Conservation (phyloP, 2,113 vertebrate genomes). For the Ptilonorhynchus violaceus region DNA sequence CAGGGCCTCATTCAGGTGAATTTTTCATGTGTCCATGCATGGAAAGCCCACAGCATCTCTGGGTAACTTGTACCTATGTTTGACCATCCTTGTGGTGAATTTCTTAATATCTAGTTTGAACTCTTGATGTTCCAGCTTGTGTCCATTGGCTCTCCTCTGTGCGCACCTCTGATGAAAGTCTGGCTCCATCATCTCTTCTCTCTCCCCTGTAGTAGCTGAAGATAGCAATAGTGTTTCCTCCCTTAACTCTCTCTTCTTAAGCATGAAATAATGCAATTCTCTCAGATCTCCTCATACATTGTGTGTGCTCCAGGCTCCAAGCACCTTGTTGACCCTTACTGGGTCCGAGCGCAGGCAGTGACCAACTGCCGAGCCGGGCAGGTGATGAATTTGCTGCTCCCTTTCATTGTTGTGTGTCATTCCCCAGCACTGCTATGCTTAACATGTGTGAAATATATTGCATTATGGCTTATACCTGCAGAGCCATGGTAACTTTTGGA, state of each 20-base stretch:
- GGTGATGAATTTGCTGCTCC: not conserved
- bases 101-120: not conserved
- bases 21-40: not conserved
- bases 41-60: not conserved
- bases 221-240: not conserved
- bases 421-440: not conserved
- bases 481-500: not conserved
- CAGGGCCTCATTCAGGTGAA: not conserved
- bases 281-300: not conserved
- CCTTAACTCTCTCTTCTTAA: not conserved
- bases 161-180: fast-evolving
- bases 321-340: not conserved
- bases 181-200: not conserved
- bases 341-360: not conserved
- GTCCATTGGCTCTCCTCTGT: not conserved
- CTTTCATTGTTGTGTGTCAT: not conserved
- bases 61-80: not conserved
- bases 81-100: not conserved
- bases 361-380: not conserved
- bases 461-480: not conserved
- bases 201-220: not conserved
- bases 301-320: not conserved
- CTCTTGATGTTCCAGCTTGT: not conserved
- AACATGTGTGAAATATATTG: not conserved
- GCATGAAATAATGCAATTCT: not conserved